Percentiles rank a stretch among this genome's conserved stretches.
These are phyloP conservation scores for Lathamus discolor DNA, from an alignment of 2,113 vertebrate species.

Conservation along the genomic window DNA sequence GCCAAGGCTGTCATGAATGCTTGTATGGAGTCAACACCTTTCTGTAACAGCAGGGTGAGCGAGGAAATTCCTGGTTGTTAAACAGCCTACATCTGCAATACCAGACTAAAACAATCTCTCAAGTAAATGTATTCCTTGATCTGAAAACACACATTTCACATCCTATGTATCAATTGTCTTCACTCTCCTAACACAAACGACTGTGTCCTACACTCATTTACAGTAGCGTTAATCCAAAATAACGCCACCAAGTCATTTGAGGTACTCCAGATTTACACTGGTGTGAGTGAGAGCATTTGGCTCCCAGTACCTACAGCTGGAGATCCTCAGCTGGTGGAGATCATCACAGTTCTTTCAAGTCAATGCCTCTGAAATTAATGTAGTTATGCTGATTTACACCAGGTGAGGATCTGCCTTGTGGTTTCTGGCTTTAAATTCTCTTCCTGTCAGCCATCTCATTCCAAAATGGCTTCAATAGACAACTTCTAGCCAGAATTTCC, in stretches of 20 bases:
- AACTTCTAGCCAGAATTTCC: constrained; percentile 58
- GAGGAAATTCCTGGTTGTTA: neutral
- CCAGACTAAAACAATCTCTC: constrained; percentile 12
- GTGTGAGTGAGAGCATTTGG: constrained; percentile 43
- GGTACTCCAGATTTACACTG: constrained; percentile 23
- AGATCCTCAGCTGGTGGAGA: constrained; percentile 35
- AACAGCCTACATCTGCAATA: constrained; percentile 16
- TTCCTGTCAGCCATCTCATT: constrained; percentile 38
- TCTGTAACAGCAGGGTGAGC: neutral
- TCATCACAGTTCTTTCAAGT: constrained; percentile 50
- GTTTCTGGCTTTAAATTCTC: constrained; percentile 38
- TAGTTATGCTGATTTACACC: constrained; percentile 52
- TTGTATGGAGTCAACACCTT: constrained; percentile 24
- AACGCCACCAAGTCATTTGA: neutral
- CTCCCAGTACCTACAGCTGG: neutral
- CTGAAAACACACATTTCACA: constrained; percentile 11
- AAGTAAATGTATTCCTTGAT: neutral
- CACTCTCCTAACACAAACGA: constrained; percentile 39
- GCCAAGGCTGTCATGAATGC: neutral
- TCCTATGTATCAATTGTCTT: constrained; percentile 30
- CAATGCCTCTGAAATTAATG: constrained; percentile 41
- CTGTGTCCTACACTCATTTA: constrained; percentile 18
- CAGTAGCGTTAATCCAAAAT: constrained; percentile 38
- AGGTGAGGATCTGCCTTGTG: constrained; percentile 53
- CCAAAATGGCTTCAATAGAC: constrained; percentile 57